Base-by-base conservation (phyloP, 2,888 invertebrate genomes). In the Zeuzera pyrina region DNA sequence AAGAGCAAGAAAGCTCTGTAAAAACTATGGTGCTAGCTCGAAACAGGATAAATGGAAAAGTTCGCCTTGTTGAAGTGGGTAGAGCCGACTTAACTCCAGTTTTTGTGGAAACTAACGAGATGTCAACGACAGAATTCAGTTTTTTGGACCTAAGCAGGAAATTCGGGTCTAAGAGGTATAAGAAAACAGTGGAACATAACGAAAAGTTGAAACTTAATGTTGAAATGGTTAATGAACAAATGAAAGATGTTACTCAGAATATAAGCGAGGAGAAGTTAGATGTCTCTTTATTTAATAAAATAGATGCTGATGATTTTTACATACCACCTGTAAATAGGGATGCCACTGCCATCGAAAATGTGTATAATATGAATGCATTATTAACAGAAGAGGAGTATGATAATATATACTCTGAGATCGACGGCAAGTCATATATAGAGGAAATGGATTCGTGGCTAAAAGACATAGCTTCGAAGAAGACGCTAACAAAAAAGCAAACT, bases 141-240 rank as follows among this genome's bases (percentile, higher is more conserved):
- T 47, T 57, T 26, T 48, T 73, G 12, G 81, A 81, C 31, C 58
- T 90, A 1, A 86, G 86, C 27, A 86, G 87, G 45, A 83, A 87
- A 41, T 90, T 90, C 50, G 89, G 89, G 2, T 89, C 89, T 0
- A 89, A 90, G 41, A 86, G 77, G 48, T 71, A 73, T 1, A 89
- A 87, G 50, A 62, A 87, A 42, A 61, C 63, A 29, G 85, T 87
- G 36, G 89, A 89, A 43, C 88, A 88, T n/a, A 59, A 56, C 1
- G 88, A 89, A 49, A 84, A 83, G 50, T 53, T 89, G 30, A 86
- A 86, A 52, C 62, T 87, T 1, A 86, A 88, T 38, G 71, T 87
- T 1, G 73, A 86, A 10, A 78, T 84, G 0, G 85, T 88, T 0
- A 85, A 84, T 1, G 84, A 87, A 16, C 85, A 88, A 36, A 71